Base-by-base conservation (phyloP, 2,888 invertebrate species). In the Andrena dorsata region DNA sequence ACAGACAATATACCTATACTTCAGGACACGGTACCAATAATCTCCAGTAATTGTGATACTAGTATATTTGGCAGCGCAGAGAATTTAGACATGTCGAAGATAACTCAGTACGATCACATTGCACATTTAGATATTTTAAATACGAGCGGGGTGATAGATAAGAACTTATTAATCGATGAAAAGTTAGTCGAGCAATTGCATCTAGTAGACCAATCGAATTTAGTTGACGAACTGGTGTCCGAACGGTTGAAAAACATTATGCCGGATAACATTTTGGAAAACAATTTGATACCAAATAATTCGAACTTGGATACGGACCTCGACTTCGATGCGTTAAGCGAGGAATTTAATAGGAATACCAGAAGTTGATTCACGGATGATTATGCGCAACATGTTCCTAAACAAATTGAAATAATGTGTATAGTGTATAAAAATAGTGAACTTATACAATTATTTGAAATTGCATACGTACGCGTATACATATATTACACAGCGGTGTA, bases 301-400 rank as follows among this genome's bases (percentile, higher is more conserved):
- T 81, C 91, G 2, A 91, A 91, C 84, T 86, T 92, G 71, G 92
- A 92, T 49, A 85, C 93, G 0, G 93, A 93, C 61, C 88, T 93
- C 13, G 94, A 93, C 86, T 94, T 94, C 79, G 93, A 92, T 51
- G 93, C 92, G 56, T 86, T 94, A 26, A 93, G 92, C 68, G 92
- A 93, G 73, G 93, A 94, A 85, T 94, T 94, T 69, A 93, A 91
- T 77, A 88, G 92, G 77, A 93, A 92, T 82, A 93, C 92, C 30
- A 91, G 92, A 66, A 93, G 93, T 88, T 93, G 92, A 93, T 93
- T 91, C 78, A 82, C 71, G 76, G 65, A 79, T 63, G 28, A 68
- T 63, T 49, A 0, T 66, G 32, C 28, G 51, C 53, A 60, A 74
- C 20, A 84, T 61, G 80, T 86, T 86, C 82, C 81, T 84, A 84